Conservation (phyloP, 2,113 vertebrate genomes). For the Pogonocichla stellata region DNA sequence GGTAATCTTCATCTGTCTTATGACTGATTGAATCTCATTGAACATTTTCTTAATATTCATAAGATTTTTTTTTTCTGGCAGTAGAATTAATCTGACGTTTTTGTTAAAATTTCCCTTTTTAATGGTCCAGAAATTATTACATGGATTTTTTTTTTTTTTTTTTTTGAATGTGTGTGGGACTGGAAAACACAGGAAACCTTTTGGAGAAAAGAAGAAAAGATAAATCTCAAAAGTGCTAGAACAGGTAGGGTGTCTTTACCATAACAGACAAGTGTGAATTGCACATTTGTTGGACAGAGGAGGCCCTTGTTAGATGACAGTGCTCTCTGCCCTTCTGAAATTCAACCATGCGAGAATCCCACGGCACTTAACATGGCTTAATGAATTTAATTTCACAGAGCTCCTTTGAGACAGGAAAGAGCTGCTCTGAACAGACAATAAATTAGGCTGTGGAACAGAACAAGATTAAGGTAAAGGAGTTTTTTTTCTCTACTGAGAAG, state of each 20-base stretch:
- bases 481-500: neutral
- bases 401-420: slow-evolving; percentile 21
- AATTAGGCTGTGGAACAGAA: neutral
- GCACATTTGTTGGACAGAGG: neutral
- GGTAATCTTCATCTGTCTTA: neutral
- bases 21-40: neutral
- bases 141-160: neutral
- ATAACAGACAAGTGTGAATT: neutral
- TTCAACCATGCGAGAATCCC: neutral
- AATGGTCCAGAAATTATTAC: neutral
- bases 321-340: slow-evolving; percentile 3
- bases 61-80: neutral
- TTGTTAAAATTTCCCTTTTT: neutral
- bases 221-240: neutral
- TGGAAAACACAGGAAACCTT: neutral
- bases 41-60: neutral
- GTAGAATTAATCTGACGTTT: neutral
- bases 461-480: neutral
- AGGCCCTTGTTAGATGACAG: neutral
- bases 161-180: neutral
- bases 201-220: neutral
- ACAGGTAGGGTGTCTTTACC: neutral
- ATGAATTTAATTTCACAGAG: slow-evolving; percentile 27
- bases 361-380: neutral
- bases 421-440: neutral